Evolutionary conservation across 2,113 vertebrate genomes (phyloP), one percentile per base, ranked within the genome.

Genomic region (Burhinus oedicnemus): DNA sequence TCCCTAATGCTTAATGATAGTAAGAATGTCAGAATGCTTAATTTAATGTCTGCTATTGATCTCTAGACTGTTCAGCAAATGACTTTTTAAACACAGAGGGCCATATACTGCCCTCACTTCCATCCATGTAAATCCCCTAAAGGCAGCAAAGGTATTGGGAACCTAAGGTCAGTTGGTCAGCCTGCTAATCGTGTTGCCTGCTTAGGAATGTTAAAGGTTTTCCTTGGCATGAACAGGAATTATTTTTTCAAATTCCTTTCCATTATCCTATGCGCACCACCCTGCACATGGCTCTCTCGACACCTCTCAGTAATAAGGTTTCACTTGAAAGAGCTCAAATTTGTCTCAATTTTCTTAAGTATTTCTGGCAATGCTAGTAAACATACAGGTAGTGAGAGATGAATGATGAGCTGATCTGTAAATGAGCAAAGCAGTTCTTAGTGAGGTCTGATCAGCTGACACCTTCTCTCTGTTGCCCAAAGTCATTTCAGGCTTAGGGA

Each of bases 21-120:
- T 92, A 95, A 96, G 92, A 97, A 98, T 95, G 88, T 71, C 92
- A 94, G 91, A 93, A 72, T 95, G 83, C 68, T 97, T 97, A 95
- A 97, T 97, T 93, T 96, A 90, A 83, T 70, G 77, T 83, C 58
- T 96, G 65, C 71, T 94, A 71, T 90, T 93, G 97, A 94, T 97
- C 79, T 66, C 45, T 76, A 58, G 83, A 38, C 90, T 94, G 89
- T 68, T 96, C 51, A 96, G 83, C 40, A 60, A 75, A 92, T 79
- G 52, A 52, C 70, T 93, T 90, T 64, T 23, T 90, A 94, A 95
- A 85, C 76, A 74, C 57, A 66, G 54, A 90, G 40, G 47, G 27
- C 68, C 22, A 25, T 42, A 69, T 71, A 52, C 16, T 87, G 58
- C 76, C 70, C 42, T 75, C 19, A 44, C 40, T 77, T 89, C 68